Base-by-base conservation (phyloP, 2,113 vertebrate genomes). In the Vulpes ferrilata region DNA sequence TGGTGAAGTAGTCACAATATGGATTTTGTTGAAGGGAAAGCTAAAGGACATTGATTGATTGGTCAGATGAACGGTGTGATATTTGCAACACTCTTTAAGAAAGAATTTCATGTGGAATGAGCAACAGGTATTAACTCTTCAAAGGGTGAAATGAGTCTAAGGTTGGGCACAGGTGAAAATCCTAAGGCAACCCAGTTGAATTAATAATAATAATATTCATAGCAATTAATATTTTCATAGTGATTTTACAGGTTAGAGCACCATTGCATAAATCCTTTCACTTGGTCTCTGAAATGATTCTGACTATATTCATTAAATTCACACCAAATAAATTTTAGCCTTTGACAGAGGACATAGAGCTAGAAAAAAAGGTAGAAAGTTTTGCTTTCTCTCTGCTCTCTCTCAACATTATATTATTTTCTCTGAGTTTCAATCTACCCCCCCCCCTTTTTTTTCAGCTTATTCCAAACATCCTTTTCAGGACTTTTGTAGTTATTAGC, bases 391-490 rank as follows among this genome's bases (percentile, higher is more conserved):
- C 35, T 85, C 13, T 82, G 22, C 17, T 19, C 55, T 96, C 48
- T 92, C 43, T 69, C 74, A 30, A 80, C n/a, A 62, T 76, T 4
- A 11, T 16, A 79, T 81, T 93, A 71, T 87, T 89, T 96, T 59
- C 53, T 38, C 53, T 74, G 38, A 84, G 12, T 83, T 79, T 89
- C 60, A 93, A n/a, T 92, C 55, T 16, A 1, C 73, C 76, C 73
- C 38, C 69, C 81, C 96, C 83, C 86, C 78, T 11, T 96, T 96
- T 73, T 67, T 67, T 67, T 62, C 59, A 89, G 43, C 38, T 90
- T 88, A 55, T 23, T 83, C 65, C 55, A 92, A 95, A 95, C 35
- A 86, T 16, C 71, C 32, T 0, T 93, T 69, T 97, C 20, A 32
- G 19, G 84, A 74, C 35, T 55, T 87, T 27, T 82, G 32, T 60